Conservation (phyloP, 37 sponge, comb jelly and placozoan genomes). For the Halichondria panicea region DNA sequence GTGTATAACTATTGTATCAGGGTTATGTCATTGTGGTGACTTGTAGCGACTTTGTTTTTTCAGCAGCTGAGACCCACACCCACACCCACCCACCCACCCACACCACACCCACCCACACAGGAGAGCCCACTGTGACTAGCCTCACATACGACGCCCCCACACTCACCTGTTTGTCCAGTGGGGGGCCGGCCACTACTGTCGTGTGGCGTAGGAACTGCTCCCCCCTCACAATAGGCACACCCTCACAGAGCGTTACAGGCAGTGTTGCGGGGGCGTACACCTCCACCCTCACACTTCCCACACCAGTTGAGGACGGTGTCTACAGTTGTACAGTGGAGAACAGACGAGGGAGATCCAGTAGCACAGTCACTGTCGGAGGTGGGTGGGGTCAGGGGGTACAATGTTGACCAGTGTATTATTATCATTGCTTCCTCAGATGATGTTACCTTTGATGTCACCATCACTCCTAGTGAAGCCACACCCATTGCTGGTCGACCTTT, state of each 20-base stretch:
- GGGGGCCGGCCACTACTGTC: slow-evolving; percentile 13
- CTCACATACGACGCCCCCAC: neutral
- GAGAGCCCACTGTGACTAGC: neutral
- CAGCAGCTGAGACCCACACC: too few species aligned
- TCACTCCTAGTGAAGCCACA: neutral
- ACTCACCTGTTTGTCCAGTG: slow-evolving; percentile 23
- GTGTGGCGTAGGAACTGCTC: neutral
- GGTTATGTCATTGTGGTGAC: too few species aligned
- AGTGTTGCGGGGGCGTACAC: neutral
- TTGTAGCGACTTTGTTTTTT: too few species aligned
- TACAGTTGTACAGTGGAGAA: slow-evolving; percentile 4
- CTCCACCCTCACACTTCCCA: neutral
- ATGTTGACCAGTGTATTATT: too few species aligned
- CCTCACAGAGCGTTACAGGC: neutral
- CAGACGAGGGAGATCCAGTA: neutral
- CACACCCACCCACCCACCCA: too few species aligned
- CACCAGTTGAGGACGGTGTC: neutral
- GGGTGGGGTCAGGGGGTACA: neutral
- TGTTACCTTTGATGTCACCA: neutral
- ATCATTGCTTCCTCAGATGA: too few species aligned
- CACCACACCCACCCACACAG: neutral
- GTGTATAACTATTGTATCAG: too few species aligned
- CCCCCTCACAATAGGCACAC: neutral
- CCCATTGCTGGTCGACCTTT: neutral
- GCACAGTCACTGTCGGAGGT: neutral